phyloP scores from a whole-genome alignment of 2,113 vertebrate genomes.

The Puntigrus tetrazona region DNA sequence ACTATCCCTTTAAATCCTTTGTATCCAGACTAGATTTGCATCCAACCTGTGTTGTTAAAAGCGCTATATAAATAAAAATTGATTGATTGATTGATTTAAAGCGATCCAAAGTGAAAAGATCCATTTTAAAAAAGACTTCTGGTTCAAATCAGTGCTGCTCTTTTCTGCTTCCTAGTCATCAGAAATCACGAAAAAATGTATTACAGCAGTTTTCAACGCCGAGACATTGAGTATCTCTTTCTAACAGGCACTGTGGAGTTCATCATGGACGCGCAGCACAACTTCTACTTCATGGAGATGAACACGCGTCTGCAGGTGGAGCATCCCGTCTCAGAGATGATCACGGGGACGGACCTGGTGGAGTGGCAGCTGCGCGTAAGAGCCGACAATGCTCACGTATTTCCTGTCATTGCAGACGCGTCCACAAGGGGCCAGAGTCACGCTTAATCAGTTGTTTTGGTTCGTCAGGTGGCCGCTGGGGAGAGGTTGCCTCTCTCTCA shows the following conservation, averaged over 20 bases:
- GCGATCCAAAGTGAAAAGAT: no score
- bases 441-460: not conserved
- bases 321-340: constrained; percentile 95
- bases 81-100: no score
- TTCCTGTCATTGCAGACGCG: not conserved
- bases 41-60: no score
- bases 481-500: constrained; percentile 91
- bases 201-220: no score
- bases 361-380: constrained; percentile 96
- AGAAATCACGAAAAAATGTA: not conserved
- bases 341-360: constrained; percentile 96
- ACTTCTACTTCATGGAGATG: constrained; percentile 99
- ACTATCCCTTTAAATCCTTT: no score
- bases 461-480: constrained; percentile 88
- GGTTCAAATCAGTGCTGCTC: not conserved
- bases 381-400: not conserved
- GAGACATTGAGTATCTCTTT: no score
- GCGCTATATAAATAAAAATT: no score
- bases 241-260: constrained; percentile 93
- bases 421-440: not conserved
- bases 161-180: not conserved
- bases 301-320: constrained; percentile 98
- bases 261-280: constrained; percentile 94
- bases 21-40: no score
- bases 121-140: not conserved